A percentile compares a stretch with the other conserved stretches of the same genome.
These are phyloP conservation scores for Oncorhynchus gorbuscha DNA, from an alignment of 2,113 vertebrate species.

Conservation along the genomic window DNA sequence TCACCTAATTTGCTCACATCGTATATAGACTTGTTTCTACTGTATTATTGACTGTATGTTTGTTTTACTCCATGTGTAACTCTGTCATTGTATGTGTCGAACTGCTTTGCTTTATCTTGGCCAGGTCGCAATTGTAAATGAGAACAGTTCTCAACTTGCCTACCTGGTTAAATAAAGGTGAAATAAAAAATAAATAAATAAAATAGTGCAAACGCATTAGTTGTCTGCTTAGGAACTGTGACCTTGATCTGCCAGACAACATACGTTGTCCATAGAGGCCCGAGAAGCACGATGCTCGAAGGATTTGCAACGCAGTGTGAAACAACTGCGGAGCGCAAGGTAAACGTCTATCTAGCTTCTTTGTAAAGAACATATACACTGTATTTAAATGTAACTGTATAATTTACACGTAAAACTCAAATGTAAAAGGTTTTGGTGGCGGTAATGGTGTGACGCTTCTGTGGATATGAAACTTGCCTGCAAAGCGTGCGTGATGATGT, in stretches of 20 bases:
- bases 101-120: too few species aligned
- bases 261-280: background rate
- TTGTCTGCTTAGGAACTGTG: background rate
- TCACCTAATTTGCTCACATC: too few species aligned
- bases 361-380: background rate
- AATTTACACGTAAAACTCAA: background rate
- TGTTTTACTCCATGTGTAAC: too few species aligned
- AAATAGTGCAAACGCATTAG: background rate
- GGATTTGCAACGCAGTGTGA: background rate
- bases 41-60: too few species aligned
- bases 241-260: background rate
- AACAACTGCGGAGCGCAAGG: background rate
- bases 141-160: too few species aligned
- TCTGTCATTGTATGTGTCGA: too few species aligned
- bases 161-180: too few species aligned
- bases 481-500: background rate
- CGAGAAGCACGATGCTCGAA: background rate
- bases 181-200: too few species aligned
- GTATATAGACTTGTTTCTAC: too few species aligned
- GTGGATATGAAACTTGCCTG: background rate
- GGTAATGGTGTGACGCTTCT: background rate
- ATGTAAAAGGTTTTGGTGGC: background rate
- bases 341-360: background rate
- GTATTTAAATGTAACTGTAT: background rate
- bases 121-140: too few species aligned